phyloP scores from a whole-genome alignment of 2,113 vertebrate genomes.

The Prunella fulvescens region DNA sequence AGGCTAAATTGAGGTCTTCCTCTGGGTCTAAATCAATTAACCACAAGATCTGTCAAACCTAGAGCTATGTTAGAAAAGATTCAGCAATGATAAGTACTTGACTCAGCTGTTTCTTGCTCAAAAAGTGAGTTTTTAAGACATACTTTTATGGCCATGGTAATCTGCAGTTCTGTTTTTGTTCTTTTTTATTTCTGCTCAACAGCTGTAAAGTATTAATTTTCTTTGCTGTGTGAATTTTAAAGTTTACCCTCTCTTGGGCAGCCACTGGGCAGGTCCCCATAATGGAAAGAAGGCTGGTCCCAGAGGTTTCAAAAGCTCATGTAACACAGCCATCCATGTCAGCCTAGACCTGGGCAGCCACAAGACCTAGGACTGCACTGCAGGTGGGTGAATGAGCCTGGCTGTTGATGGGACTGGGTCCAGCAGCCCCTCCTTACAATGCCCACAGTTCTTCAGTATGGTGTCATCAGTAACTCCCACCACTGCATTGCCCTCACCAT shows the following conservation, averaged over 20 bases:
- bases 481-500: background rate
- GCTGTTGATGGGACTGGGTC: fast-evolving
- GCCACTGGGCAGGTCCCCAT: background rate
- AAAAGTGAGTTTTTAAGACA: background rate
- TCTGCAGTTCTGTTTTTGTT: background rate
- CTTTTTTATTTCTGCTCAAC: background rate
- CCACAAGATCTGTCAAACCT: background rate
- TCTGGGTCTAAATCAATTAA: conserved; percentile 43
- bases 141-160: background rate
- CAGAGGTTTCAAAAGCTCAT: background rate
- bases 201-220: background rate
- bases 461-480: fast-evolving
- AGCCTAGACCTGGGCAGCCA: background rate
- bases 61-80: background rate
- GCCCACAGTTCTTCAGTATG: fast-evolving
- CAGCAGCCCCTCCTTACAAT: fast-evolving
- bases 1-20: conserved; percentile 12
- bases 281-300: background rate
- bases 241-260: background rate
- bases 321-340: fast-evolving
- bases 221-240: background rate
- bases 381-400: fast-evolving
- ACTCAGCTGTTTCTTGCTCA: background rate
- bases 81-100: background rate
- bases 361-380: background rate